Evolutionary conservation across 2,888 invertebrate species (phyloP), one percentile per base, ranked within the genome.

Genomic region (Drosophila ezoana): DNA sequence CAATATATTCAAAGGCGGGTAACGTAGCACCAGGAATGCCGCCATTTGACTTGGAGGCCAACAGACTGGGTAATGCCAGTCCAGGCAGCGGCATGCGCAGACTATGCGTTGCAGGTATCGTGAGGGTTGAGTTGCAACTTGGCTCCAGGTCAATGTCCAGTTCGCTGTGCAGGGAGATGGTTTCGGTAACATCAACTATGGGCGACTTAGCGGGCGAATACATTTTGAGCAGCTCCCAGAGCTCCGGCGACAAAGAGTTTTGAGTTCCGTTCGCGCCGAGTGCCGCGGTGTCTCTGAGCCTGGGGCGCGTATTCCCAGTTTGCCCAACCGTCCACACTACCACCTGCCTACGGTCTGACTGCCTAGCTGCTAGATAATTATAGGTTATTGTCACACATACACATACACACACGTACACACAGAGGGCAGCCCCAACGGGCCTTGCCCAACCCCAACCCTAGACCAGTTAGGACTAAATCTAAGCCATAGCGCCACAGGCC

Each of bases 1-100:
- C 82, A 40, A 90, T 86, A 48, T 90, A 91, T 44, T 90, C 90
- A 47, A 90, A 90, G 41, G 90, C 88, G n/a, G 90, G 91, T 20
- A 90, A 70, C 38, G 77, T 47, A 57, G 64, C 18, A 1, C 48
- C 70, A 14, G 64, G 45, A 0, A 65, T n/a, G 4, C 56, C 59
- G 20, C 35, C 63, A 13, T 47, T 83, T 64, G 23, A 64, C 54
- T 84, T 87, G 58, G 59, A 20, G 8, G 53, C 58, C 60, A 82
- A 53, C 4, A 89, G 59, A 58, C 62, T 73, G 10, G 87, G 79
- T n/a, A 86, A 54, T 3, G 66, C 63, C 11, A 81, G 54, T 8
- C 71, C 78, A 0, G 81, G 65, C 49, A 81, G 45, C 20, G 72
- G 70, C 54, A 89, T 59, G 9, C 87, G 81, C 8, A 81, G 54